phyloP scores from a whole-genome alignment of 2,797 vertebrate genomes.

The Masticophis lateralis region DNA sequence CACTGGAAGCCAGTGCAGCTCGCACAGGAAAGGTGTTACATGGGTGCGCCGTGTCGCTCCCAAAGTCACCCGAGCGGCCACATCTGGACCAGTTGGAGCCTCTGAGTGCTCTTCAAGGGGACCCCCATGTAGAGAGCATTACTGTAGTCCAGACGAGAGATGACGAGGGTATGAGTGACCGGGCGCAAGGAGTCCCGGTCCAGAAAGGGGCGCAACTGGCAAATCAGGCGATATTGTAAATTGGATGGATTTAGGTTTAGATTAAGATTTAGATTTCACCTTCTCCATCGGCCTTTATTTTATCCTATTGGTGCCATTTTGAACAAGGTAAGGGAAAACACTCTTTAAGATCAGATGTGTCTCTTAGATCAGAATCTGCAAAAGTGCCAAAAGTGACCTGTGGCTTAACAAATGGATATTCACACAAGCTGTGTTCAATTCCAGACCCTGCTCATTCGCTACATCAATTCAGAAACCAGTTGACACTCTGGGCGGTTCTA shows the following conservation, averaged over 20 bases:
- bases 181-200: too few relatives aligned
- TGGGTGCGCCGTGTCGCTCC: too few relatives aligned
- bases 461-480: not conserved
- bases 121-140: too few relatives aligned
- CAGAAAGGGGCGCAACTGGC: too few relatives aligned
- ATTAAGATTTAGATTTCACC: not conserved
- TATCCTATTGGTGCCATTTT: not conserved
- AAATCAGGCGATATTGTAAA: not conserved
- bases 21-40: too few relatives aligned
- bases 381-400: not conserved
- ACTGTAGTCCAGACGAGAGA: too few relatives aligned
- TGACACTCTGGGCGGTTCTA: not conserved
- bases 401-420: not conserved
- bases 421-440: not conserved
- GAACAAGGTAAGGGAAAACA: not conserved
- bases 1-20: too few relatives aligned
- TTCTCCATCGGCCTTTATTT: not conserved
- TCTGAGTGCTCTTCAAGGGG: too few relatives aligned
- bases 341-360: not conserved
- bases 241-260: not conserved
- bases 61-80: too few relatives aligned
- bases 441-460: not conserved
- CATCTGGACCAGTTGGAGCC: too few relatives aligned
- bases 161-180: too few relatives aligned
- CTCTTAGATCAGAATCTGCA: not conserved